Conservation (phyloP, 2,113 vertebrate species). For the Glareola pratincola region DNA sequence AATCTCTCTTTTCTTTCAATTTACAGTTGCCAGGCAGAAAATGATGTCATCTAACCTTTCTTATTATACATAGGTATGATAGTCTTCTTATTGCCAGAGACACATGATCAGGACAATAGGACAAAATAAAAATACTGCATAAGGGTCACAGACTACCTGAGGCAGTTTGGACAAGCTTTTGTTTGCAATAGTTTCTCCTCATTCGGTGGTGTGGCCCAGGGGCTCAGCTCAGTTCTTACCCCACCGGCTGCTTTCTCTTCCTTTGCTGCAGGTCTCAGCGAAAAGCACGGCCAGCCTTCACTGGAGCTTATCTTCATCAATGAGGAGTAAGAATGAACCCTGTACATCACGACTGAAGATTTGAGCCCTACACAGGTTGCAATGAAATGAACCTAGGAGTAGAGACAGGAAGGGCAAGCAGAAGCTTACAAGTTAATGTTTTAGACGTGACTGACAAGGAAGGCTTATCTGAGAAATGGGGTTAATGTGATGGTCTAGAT, state of each 20-base stretch:
- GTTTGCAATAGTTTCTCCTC: not conserved
- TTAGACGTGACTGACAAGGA: not conserved
- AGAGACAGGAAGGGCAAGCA: conserved; percentile 44
- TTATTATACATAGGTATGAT: not conserved
- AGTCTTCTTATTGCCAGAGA: not conserved
- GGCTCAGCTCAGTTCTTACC: not conserved
- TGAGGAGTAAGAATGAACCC: conserved; percentile 77
- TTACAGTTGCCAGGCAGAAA: not conserved
- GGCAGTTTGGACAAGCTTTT: not conserved
- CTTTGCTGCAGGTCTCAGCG: conserved; percentile 58
- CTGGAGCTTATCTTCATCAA: conserved; percentile 81
- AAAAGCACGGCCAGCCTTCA: conserved; percentile 57
- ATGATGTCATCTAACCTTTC: not conserved
- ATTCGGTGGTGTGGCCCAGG: not conserved
- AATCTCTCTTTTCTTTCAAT: not conserved
- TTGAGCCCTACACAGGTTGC: conserved; percentile 58
- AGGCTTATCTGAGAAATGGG: not conserved
- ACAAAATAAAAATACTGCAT: not conserved
- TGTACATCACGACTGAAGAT: conserved; percentile 60
- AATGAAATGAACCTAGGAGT: conserved; percentile 35
- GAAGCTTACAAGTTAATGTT: not conserved
- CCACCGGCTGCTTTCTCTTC: not conserved
- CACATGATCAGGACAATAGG: not conserved
- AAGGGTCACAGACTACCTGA: not conserved
- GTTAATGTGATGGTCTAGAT: not conserved